Evolutionary conservation across 2,888 invertebrate species (phyloP), one percentile per base, ranked within the genome.

Genomic region (Graphium colonna): DNA sequence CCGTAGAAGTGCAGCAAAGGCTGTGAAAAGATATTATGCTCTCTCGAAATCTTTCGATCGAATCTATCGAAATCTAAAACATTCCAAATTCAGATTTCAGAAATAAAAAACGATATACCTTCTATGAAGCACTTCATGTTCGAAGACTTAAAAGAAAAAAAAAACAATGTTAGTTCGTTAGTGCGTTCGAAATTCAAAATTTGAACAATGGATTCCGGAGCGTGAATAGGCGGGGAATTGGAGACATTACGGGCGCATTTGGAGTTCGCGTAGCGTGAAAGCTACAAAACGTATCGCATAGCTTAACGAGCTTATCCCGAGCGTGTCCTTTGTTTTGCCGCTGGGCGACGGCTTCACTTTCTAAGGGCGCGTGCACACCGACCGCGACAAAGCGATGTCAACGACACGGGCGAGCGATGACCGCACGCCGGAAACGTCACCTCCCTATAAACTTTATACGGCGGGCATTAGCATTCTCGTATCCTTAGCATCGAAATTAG

Each of bases 321-420:
- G 31, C 36, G 26, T 26, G 17, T 9, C 18, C 38, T 51, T 51
- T 51, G 51, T 51, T 28, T 43, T 26, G 26, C 36, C 9, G 15
- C 10, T 45, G 39, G 9, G 18, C 18, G 18, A 33, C n/a, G n/a
- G 18, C 45, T 51, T 45, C 51, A 40, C 45, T 40, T 40, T 40
- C 31, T 33, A 46, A 55, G 47, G 51, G 41, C 46, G 16, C 17
- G 46, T 18, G 45, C 47, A 44, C 38, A 47, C n/a, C n/a, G n/a
- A n/a, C n/a, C 65, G 67, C 73, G 71, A 79, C 82, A 81, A 79
- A 77, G 77, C 74, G 69, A 70, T 75, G 82, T 82, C 82, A 82
- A 78, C 73, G 82, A 62, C 71, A 82, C 68, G 28, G n/a, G 8
- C 16, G 67, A 60, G 52, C 69, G 65, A 65, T 65, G 71, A 68